phyloP scores from a whole-genome alignment of 2,113 vertebrate species.

The Isichthys henryi region DNA sequence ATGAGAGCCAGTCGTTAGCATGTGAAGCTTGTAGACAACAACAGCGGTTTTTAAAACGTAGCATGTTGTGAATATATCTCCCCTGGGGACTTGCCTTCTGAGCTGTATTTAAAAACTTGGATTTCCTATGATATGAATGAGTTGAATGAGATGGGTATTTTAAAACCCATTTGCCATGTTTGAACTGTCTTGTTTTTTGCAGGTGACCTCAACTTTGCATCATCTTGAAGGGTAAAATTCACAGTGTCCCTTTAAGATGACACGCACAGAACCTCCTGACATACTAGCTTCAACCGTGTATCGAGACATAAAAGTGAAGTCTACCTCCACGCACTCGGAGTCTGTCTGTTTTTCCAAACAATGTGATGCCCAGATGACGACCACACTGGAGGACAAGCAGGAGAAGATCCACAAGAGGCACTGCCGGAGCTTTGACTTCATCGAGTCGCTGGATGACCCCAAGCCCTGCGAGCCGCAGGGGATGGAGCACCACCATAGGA shows the following conservation, averaged over 20 bases:
- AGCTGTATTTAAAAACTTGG: neutral
- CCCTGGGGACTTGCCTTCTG: neutral
- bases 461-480: conserved; percentile 46
- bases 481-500: conserved; percentile 66
- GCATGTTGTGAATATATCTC: neutral
- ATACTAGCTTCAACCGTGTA: conserved; percentile 87
- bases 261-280: conserved; percentile 91
- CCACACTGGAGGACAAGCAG: conserved; percentile 58
- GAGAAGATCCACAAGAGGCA: conserved; percentile 90
- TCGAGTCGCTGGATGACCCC: conserved; percentile 82
- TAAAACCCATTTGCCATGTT: neutral
- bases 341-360: conserved; percentile 55
- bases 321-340: conserved; percentile 50
- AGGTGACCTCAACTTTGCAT: conserved; percentile 59
- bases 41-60: neutral
- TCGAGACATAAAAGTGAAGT: conserved; percentile 76
- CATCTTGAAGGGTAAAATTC: conserved; percentile 57
- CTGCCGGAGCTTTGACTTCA: conserved; percentile 90
- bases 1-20: neutral
- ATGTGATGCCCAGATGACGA: conserved; percentile 80
- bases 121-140: neutral
- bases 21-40: neutral
- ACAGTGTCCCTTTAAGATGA: conserved; percentile 80
- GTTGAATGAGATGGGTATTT: neutral
- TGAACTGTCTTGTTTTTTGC: conserved; percentile 22